phyloP scores from a whole-genome alignment of 2,113 vertebrate genomes.

The Eptesicus fuscus region DNA sequence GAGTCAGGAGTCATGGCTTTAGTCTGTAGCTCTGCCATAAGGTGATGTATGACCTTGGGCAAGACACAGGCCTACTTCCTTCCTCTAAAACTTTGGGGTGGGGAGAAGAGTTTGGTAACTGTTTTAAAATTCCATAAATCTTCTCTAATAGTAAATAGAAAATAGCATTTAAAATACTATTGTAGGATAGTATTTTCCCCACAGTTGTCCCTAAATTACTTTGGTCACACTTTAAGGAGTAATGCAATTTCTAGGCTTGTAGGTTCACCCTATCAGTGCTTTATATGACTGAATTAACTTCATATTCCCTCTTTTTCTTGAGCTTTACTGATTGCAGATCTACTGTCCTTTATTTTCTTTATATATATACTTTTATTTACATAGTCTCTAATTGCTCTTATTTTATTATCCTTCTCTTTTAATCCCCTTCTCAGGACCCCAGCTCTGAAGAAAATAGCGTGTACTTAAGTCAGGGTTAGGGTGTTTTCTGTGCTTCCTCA shows the following conservation, averaged over 20 bases:
- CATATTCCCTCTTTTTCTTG: not conserved
- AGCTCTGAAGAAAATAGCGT: not conserved
- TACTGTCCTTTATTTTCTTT: not conserved
- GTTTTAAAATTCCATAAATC: not conserved
- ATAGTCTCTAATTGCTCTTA: not conserved
- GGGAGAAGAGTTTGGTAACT: not conserved
- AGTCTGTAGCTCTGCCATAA: not conserved
- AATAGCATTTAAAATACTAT: not conserved
- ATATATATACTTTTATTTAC: not conserved
- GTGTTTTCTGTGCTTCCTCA: not conserved
- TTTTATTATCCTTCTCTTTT: not conserved
- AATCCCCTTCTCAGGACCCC: not conserved
- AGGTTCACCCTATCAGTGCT: not conserved
- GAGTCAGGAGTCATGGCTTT: not conserved
- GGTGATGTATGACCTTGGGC: not conserved
- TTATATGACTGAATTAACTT: not conserved
- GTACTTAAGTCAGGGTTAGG: not conserved
- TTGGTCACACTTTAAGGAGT: not conserved
- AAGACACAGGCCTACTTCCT: not conserved
- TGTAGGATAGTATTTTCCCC: not conserved
- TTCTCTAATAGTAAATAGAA: not conserved
- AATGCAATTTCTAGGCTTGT: not conserved
- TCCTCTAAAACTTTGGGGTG: not conserved
- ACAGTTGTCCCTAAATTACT: not conserved
- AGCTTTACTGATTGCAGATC: not conserved